A percentile compares a stretch with the other conserved stretches of the same genome.
phyloP scores from a whole-genome alignment of 2,113 vertebrate genomes.

The Pholis gunnellus region DNA sequence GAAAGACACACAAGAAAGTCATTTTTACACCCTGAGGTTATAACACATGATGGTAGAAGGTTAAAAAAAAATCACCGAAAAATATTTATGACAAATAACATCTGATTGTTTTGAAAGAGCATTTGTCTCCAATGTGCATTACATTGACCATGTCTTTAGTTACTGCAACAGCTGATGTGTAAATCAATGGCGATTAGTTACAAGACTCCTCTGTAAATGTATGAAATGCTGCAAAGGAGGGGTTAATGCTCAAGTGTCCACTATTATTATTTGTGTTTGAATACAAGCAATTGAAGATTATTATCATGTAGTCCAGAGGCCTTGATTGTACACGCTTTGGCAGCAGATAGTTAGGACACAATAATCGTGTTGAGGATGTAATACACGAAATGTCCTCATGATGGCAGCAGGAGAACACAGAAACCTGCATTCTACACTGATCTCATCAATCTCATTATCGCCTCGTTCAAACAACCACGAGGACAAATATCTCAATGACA shows the following conservation, averaged over 20 bases:
- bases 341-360: slow-evolving; percentile 15
- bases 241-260: neutral
- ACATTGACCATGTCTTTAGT: neutral
- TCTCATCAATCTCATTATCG: neutral
- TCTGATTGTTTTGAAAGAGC: neutral
- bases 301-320: neutral
- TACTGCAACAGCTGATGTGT: neutral
- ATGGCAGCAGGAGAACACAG: slow-evolving; percentile 62
- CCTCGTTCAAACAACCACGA: neutral
- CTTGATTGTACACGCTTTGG: neutral
- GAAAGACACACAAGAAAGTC: neutral
- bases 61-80: too few relatives aligned
- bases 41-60: neutral
- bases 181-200: neutral
- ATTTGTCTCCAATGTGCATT: neutral
- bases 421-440: neutral
- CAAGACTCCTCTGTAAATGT: neutral
- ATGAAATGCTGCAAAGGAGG: neutral
- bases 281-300: neutral
- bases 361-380: slow-evolving; percentile 2
- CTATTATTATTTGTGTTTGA: neutral
- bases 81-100: neutral
- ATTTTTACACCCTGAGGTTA: neutral
- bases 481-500: neutral
- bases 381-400: slow-evolving; percentile 58